Conservation (phyloP, 2,797 vertebrate species). For the Mionectes olivaceus region DNA sequence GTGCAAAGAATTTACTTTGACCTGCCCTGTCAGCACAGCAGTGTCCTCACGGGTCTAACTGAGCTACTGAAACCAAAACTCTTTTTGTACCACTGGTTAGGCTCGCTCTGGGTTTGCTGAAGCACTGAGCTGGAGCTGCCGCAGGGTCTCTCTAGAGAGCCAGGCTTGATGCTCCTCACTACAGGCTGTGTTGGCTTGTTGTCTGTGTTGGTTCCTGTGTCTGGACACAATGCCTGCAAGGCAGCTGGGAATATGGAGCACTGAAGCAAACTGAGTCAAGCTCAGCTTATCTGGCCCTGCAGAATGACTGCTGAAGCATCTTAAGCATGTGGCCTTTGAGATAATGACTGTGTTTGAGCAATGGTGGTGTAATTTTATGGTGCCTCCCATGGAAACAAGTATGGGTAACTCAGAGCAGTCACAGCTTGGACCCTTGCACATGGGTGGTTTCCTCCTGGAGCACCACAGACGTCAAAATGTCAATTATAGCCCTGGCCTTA, state of each 20-base stretch:
- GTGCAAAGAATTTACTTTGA: neutral
- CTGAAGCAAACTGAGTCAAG: fast-evolving
- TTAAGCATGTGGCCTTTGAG: neutral
- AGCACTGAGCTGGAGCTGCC: neutral
- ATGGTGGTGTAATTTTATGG: neutral
- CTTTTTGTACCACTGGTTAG: neutral
- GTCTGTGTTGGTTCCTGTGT: fast-evolving
- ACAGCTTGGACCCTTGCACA: neutral
- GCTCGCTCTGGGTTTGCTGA: neutral
- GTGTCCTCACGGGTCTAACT: neutral
- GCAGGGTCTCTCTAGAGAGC: neutral
- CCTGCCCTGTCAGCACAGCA: neutral
- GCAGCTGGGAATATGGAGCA: neutral
- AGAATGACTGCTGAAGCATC: neutral
- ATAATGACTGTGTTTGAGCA: neutral
- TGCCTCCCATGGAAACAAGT: neutral
- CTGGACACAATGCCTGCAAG: fast-evolving
- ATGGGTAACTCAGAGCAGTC: neutral
- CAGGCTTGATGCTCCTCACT: neutral
- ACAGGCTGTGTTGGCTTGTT: neutral
- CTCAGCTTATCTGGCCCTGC: neutral
- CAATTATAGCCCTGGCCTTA: neutral
- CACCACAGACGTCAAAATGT: fast-evolving
- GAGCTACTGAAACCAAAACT: neutral
- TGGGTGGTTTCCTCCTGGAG: neutral